phyloP scores from a whole-genome alignment of 2,113 vertebrate species.

The Rutilus rutilus region DNA sequence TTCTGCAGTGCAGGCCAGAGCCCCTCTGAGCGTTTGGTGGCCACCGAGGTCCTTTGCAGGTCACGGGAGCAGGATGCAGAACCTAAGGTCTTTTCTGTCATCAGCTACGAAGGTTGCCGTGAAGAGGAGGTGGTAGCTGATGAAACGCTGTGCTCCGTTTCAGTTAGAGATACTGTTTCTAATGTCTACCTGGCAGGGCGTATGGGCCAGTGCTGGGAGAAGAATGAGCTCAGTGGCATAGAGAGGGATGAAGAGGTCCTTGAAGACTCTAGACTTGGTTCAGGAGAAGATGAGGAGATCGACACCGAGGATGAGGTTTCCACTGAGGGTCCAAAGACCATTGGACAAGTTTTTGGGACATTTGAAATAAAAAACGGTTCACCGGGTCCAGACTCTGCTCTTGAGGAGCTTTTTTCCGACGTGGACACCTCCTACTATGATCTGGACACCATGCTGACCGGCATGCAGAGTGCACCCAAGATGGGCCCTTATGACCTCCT shows the following conservation, averaged over 20 bases:
- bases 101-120: conserved; percentile 73
- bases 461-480: conserved; percentile 87
- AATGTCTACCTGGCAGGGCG: conserved; percentile 75
- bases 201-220: conserved; percentile 84
- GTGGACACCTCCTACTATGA: conserved; percentile 92
- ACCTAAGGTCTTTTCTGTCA: conserved; percentile 73
- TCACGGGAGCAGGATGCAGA: conserved; percentile 78
- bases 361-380: conserved; percentile 87
- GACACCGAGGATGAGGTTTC: conserved; percentile 75
- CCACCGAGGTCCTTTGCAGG: conserved; percentile 92
- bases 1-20: conserved; percentile 74
- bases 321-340: conserved; percentile 76
- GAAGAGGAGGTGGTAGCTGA: conserved; percentile 76
- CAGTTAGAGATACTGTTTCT: conserved; percentile 65
- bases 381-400: conserved; percentile 75
- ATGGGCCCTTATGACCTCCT: conserved; percentile 87
- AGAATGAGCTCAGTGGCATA: conserved; percentile 68
- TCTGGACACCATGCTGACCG: conserved; percentile 93
- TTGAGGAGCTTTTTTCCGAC: conserved; percentile 92
- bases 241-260: conserved; percentile 33
- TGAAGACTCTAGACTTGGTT: conserved; percentile 78
- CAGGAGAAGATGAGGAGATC: conserved; percentile 66
- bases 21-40: conserved; percentile 87
- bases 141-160: conserved; percentile 69
- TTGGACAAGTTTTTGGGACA: conserved; percentile 94